Evolutionary conservation across 2,888 invertebrate species (phyloP), one percentile per base, ranked within the genome.

Genomic region (Lasioglossum calceatum): DNA sequence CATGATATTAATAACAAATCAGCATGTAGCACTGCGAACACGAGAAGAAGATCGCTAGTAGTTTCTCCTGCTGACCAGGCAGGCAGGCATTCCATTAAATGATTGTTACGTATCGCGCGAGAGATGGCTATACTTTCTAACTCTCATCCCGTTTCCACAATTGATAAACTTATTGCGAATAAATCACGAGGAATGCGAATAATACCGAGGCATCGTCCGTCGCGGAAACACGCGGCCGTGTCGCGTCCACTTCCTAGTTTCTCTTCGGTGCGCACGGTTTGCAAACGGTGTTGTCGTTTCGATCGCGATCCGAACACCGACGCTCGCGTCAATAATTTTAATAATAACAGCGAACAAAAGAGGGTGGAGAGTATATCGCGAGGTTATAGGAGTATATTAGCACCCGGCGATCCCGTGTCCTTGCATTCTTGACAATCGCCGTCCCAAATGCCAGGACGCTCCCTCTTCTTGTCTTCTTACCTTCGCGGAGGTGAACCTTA

Each of bases 401-500:
- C 82, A 88, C 27, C 79, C 76, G 79, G 47, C 77, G 50, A 54
- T 79, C 78, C 61, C 76, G 86, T 88, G 92, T 91, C 92, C 93
- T 92, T 93, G 92, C 93, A 92, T 92, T 92, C 92, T 85, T 89
- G 77, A 84, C 86, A 80, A 88, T 88, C 87, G 89, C 83, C 84
- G 91, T 86, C 88, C 91, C 87, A 92, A 93, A 93, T 93, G 92
- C 92, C 92, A 92, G 84, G 89, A 91, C 92, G 92, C 91, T 92
- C 91, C 91, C 87, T 90, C 82, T 76, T 85, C 77, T 89, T 82
- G 74, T 89, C 85, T 50, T 86, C 87, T 89, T 85, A 82, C 87
- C 87, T 85, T 81, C 84, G 58, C 72, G 50, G 70, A 47, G 84
- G 77, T 87, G 82, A 84, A 82, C 84, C 87, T 87, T 81, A 88